A percentile compares a stretch with the other conserved stretches of the same genome.
Evolutionary conservation across 2,888 invertebrate species (phyloP).

Genomic region (Thymelicus acteon): DNA sequence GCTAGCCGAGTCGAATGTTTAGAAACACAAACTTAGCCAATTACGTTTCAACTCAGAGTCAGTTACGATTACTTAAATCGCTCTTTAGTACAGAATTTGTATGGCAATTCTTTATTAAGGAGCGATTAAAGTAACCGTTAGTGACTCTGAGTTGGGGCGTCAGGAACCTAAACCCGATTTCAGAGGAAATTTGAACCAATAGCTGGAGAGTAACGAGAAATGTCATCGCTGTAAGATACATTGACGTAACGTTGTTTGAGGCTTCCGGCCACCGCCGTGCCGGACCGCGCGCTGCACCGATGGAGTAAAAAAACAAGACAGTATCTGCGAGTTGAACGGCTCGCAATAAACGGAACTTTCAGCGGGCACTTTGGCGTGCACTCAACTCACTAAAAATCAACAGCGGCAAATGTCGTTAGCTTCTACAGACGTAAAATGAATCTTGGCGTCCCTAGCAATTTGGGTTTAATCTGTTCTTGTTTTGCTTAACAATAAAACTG

Average conservation of each 20-base stretch:
- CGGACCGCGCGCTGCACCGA: not conserved
- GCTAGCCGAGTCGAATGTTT: too few relatives aligned
- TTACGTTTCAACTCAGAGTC: too few relatives aligned
- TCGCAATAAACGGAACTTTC: constrained; percentile 19
- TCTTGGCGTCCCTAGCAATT: not conserved
- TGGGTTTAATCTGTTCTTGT: constrained; percentile 4
- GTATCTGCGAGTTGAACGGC: constrained; percentile 12
- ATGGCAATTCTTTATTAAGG: too few relatives aligned
- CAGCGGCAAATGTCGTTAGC: constrained; percentile 11
- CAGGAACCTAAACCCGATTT: too few relatives aligned
- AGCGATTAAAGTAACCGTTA: too few relatives aligned
- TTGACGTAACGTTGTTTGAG: not conserved
- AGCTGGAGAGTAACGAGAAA: too few relatives aligned
- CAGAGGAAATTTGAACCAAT: too few relatives aligned
- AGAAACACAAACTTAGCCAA: too few relatives aligned
- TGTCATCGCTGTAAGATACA: not conserved
- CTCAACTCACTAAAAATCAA: constrained; percentile 25
- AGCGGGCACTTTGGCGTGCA: constrained; percentile 17
- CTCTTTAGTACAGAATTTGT: too few relatives aligned
- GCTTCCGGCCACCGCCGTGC: too few relatives aligned
- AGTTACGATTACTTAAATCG: too few relatives aligned
- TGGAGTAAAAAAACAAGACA: constrained; percentile 4
- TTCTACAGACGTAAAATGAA: constrained; percentile 7
- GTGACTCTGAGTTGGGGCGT: too few relatives aligned
- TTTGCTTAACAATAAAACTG: not conserved